Evolutionary conservation across 2,113 vertebrate genomes (phyloP).

Genomic region (Oncorhynchus gorbuscha): DNA sequence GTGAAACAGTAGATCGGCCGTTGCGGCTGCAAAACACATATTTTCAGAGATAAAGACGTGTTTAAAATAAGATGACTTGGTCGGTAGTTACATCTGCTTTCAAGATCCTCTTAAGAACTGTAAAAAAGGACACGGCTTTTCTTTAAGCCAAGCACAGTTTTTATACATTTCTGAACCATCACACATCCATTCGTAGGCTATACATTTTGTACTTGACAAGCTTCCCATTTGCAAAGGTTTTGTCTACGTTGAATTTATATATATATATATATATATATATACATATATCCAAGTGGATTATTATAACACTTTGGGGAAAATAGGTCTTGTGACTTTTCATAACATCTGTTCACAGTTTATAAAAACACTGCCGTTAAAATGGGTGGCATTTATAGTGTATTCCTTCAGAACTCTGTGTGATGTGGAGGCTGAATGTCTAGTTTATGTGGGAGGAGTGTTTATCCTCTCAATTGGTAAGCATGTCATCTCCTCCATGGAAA

Average conservation of each 20-base stretch:
- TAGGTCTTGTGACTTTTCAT: constrained; percentile 18
- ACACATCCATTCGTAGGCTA: constrained; percentile 3
- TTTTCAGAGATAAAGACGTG: no score
- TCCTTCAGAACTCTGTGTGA: constrained; percentile 22
- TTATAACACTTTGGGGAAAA: constrained; percentile 14
- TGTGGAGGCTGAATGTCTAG: constrained; percentile 12
- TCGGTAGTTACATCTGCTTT: background rate
- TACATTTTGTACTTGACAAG: constrained; percentile 47
- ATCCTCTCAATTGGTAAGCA: constrained; percentile 35
- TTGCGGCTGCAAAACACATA: background rate
- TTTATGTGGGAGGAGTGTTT: constrained; percentile 14
- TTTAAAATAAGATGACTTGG: background rate
- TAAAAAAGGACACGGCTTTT: constrained; percentile 2
- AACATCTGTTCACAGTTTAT: constrained; percentile 28
- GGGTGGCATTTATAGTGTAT: constrained; percentile 22
- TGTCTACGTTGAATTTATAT: constrained; percentile 14
- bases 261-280: constrained; percentile 20
- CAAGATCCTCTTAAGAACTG: background rate
- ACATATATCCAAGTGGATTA: constrained; percentile 26
- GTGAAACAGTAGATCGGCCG: background rate
- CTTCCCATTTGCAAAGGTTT: constrained; percentile 28
- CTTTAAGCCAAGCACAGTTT: constrained; percentile 20
- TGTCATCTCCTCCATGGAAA: constrained; percentile 27
- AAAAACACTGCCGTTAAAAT: constrained; percentile 33
- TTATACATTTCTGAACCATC: constrained; percentile 1